phyloP scores from a whole-genome alignment of 2,113 vertebrate genomes.

The Catharus bicknelli region DNA sequence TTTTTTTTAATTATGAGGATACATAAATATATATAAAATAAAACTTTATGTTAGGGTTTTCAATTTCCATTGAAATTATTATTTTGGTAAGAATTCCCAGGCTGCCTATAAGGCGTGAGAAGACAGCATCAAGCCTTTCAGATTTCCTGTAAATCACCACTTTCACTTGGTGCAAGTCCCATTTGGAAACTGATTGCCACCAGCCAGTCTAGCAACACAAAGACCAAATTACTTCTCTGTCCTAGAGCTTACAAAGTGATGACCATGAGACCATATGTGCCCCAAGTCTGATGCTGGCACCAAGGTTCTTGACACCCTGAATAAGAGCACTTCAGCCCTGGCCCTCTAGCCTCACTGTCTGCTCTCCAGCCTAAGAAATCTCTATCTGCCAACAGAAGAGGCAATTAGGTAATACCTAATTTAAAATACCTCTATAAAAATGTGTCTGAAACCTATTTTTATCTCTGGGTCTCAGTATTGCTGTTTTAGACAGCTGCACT shows the following conservation, averaged over 20 bases:
- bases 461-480: neutral
- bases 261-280: neutral
- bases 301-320: neutral
- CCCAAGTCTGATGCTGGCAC: accelerated
- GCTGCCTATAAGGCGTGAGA: neutral
- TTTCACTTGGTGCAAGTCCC: neutral
- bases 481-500: neutral
- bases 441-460: neutral
- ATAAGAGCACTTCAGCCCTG: neutral
- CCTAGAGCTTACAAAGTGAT: neutral
- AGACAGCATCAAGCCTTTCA: neutral
- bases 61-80: neutral
- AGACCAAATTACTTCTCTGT: neutral
- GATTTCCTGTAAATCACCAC: neutral
- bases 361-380: neutral
- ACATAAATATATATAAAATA: neutral
- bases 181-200: neutral
- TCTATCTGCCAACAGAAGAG: neutral
- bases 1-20: neutral
- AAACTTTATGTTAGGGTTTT: neutral
- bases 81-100: neutral
- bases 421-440: neutral
- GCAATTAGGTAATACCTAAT: neutral
- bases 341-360: neutral
- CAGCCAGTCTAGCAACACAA: neutral